Conservation (phyloP, 1,140 invertebrate genomes). For the Drosophila saltans region DNA sequence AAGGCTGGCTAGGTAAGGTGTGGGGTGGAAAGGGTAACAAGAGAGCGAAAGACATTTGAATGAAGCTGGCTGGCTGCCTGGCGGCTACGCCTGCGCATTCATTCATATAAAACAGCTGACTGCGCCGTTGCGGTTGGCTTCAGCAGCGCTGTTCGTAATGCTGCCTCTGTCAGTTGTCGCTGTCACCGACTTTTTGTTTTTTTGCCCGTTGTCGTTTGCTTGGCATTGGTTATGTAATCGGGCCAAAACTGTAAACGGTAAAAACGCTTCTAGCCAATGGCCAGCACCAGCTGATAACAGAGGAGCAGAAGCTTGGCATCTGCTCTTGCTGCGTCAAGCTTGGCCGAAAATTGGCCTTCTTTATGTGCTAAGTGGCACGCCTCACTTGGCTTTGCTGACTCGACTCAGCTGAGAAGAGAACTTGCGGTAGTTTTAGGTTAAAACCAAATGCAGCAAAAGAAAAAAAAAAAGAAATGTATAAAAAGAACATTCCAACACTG, state of each 20-base stretch:
- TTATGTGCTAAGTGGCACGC: conserved; percentile 31
- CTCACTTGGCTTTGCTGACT: background rate
- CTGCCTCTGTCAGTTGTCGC: background rate
- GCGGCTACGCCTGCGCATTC: conserved; percentile 38
- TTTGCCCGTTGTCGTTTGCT: background rate
- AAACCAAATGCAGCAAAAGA: conserved; percentile 11
- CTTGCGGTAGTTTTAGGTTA: conserved; percentile 26
- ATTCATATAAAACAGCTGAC: conserved; percentile 52
- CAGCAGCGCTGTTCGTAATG: background rate
- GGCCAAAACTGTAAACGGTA: conserved; percentile 57
- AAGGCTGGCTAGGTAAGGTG: too few relatives aligned
- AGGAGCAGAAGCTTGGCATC: background rate
- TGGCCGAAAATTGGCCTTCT: conserved; percentile 50
- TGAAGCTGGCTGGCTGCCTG: conserved; percentile 19
- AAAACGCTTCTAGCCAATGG: conserved; percentile 52
- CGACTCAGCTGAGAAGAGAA: conserved; percentile 23
- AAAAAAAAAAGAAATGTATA: conserved; percentile 3
- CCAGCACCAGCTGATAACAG: conserved; percentile 27
- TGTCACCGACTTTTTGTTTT: conserved; percentile 6
- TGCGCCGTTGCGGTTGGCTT: conserved; percentile 13
- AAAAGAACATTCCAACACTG: background rate
- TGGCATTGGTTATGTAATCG: conserved; percentile 60
- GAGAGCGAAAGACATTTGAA: conserved; percentile 40
- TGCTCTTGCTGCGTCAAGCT: conserved; percentile 44
- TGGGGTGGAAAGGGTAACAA: too few relatives aligned